A percentile compares a stretch with the other conserved stretches of the same genome.
Conservation (phyloP, 2,888 invertebrate species). For the Agapostemon virescens region DNA sequence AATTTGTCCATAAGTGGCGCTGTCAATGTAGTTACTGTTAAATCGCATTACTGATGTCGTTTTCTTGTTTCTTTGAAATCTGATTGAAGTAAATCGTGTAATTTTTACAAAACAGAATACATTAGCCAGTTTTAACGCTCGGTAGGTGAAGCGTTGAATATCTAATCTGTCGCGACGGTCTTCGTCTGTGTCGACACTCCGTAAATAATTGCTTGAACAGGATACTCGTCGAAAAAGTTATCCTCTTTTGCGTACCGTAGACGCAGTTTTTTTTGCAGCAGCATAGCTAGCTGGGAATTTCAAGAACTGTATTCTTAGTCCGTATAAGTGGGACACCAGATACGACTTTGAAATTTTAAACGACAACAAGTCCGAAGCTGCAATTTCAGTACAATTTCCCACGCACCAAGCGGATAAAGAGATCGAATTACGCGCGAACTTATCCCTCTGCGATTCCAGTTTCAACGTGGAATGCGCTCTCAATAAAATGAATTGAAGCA, state of each 20-base stretch:
- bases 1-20: too few species aligned
- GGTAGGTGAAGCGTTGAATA: too few species aligned
- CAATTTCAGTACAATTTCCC: slow-evolving; percentile 36
- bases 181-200: background rate
- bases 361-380: slow-evolving; percentile 32
- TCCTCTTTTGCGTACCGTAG: background rate
- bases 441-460: slow-evolving; percentile 25
- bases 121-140: too few species aligned
- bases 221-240: background rate
- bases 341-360: slow-evolving; percentile 42
- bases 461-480: slow-evolving; percentile 22
- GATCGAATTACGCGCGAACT: slow-evolving; percentile 35
- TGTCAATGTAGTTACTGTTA: too few species aligned
- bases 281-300: background rate
- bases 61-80: too few species aligned
- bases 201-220: background rate
- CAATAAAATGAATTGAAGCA: slow-evolving; percentile 30
- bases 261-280: background rate
- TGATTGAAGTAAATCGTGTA: too few species aligned
- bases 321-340: slow-evolving; percentile 7
- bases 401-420: slow-evolving; percentile 24
- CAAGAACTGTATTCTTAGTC: background rate
- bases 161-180: background rate
- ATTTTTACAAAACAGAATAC: too few species aligned
- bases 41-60: too few species aligned